Evolutionary conservation across 2,888 invertebrate genomes (phyloP), one percentile per base, ranked within the genome.

Genomic region (Philereme vetulata): DNA sequence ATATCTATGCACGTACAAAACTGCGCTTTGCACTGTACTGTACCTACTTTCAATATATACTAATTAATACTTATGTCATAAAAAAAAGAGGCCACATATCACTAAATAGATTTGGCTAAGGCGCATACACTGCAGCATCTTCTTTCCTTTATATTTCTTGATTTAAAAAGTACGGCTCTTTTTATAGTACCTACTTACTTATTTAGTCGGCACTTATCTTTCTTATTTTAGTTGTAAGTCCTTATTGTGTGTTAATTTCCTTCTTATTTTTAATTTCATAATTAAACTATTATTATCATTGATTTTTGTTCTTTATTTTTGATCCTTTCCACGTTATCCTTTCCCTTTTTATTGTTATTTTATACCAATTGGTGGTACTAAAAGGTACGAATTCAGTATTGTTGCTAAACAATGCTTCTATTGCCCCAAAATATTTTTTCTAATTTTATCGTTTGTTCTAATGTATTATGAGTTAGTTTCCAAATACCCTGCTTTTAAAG

Each of bases 201-300:
- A 21, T 78, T 81, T 62, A 78, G 76, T 78, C 21, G 80, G 84
- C 82, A 21, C 21, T 81, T 85, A 62, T 64, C 77, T 80, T 82
- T 84, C 85, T 85, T 86, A 86, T 86, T 85, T 86, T 90, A 90
- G 88, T 79, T 73, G 85, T 90, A 90, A 90, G 90, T 80, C 87
- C 33, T 88, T 1, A 87, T 85, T 88, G 90, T 90, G 90, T 90
- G 90, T 84, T 91, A 90, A 85, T 92, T 91, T 90, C 90, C 84
- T 86, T 84, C 90, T 90, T 89, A 90, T 88, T 90, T 88, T 90
- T 90, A 89, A 84, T 90, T 91, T 90, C 86, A 84, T 90, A 85
- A 90, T 90, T 90, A 92, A 92, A 90, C 85, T 88, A 88, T 88
- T 88, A 89, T 91, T 88, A 87, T 89, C 87, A 89, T 89, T 88